Conservation (phyloP, 1,140 invertebrate genomes). For the Notospermus geniculatus region DNA sequence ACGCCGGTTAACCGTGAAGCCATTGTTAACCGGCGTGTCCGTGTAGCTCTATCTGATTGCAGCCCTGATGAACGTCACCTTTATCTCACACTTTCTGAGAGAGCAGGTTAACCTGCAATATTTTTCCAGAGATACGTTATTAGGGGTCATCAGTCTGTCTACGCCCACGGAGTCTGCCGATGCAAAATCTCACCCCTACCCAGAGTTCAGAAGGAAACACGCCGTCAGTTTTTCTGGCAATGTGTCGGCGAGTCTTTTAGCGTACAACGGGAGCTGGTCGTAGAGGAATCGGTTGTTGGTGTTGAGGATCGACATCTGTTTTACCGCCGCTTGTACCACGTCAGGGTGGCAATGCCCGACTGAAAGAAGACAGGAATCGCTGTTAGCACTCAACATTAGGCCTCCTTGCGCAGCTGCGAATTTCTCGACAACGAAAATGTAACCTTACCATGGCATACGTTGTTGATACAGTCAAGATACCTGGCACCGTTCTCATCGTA, state of each 20-base stretch:
- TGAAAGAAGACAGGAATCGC: constrained; percentile 62
- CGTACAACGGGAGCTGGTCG: constrained; percentile 89
- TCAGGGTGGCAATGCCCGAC: constrained; percentile 96
- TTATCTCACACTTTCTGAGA: too few relatives aligned
- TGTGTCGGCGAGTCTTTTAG: constrained; percentile 76
- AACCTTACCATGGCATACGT: constrained; percentile 91
- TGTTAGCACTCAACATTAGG: too few relatives aligned
- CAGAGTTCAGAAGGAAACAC: constrained; percentile 96
- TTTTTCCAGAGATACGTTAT: too few relatives aligned
- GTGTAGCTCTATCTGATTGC: too few relatives aligned
- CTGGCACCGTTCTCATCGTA: constrained; percentile 87
- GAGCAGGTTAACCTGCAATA: too few relatives aligned
- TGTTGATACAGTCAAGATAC: constrained; percentile 98
- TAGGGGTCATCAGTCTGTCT: too few relatives aligned
- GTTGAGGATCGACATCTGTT: constrained; percentile 85
- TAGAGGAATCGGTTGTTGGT: constrained; percentile 96
- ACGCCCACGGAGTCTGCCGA: too few relatives aligned
- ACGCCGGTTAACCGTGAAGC: too few relatives aligned
- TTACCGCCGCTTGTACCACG: constrained; percentile 81
- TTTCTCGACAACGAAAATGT: neutral
- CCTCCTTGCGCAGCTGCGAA: too few relatives aligned
- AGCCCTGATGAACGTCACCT: too few relatives aligned
- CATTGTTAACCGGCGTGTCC: too few relatives aligned
- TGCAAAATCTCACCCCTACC: constrained; percentile 52
- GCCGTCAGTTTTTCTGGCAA: constrained; percentile 73